Evolutionary conservation across 1,140 invertebrate species (phyloP).

Genomic region (Alviniconcha marisindica): DNA sequence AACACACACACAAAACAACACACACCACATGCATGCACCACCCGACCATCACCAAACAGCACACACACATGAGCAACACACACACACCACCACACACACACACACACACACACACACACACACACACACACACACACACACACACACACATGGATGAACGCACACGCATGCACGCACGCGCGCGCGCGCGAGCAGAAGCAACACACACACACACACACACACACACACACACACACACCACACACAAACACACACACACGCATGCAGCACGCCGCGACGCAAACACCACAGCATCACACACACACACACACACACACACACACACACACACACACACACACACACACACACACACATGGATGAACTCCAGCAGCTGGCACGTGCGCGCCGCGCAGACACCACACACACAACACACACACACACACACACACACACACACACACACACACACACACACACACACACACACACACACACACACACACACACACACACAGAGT

Average conservation of each 20-base stretch:
- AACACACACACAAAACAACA: no score
- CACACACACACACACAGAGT: no score
- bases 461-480: background rate
- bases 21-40: no score
- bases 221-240: no score
- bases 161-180: background rate
- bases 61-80: background rate
- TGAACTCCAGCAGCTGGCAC: no score
- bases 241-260: no score
- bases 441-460: background rate
- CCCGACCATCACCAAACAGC: background rate
- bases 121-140: no score
- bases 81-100: background rate
- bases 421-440: background rate
- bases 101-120: background rate
- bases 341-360: background rate
- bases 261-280: no score
- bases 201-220: background rate
- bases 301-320: background rate
- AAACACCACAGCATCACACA: no score
- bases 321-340: background rate
- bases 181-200: no score
- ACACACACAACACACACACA: background rate
- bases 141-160: background rate
- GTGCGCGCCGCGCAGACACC: no score